Evolutionary conservation across 2,113 vertebrate species (phyloP), one percentile per base, ranked within the genome.

Genomic region (Chloroceryle aenea): DNA sequence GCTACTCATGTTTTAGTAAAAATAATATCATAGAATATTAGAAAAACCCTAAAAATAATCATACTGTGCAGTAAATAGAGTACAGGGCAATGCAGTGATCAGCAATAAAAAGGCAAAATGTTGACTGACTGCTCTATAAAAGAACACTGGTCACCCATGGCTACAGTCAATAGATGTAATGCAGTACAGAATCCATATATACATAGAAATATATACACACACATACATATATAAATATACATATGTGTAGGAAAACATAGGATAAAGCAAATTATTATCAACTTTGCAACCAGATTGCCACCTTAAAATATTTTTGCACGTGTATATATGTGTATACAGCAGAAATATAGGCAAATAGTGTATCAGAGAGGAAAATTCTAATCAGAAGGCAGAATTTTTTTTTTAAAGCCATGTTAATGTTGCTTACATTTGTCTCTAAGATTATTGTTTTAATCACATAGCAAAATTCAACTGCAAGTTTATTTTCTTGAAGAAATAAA

Each of bases 401-500:
- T 25, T 66, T 36, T 56, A 2, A 47, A 53, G 5, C 2, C 0
- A 17, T 21, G 4, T 11, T 53, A 50, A 29, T 43, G 14, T 11
- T 88, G 36, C 59, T 77, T 84, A 56, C 17, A 20, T 71, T 87
- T 74, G 9, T n/a, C 21, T 80, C 61, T 74, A 66, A 77, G 84
- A 38, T 58, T 19, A 11, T 40, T 4, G 0, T 25, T 25, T 66
- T 80, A 83, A 80, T 42, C 23, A 40, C 13, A 2, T 26, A 85
- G 63, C 10, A 87, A 69, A 77, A 61, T 45, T 55, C 34, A 86
- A 8, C 29, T 69, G 23, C 5, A 68, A 11, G 8, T 48, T 91
- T 83, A 15, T 64, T 86, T 92, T 71, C 9, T 40, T 85, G 27
- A 8, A 6, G 15, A 86, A 92, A 88, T 77, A 71, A 42, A 92